Evolutionary conservation across 2,797 vertebrate genomes (phyloP).

Genomic region (Pangasius mekongensis): DNA sequence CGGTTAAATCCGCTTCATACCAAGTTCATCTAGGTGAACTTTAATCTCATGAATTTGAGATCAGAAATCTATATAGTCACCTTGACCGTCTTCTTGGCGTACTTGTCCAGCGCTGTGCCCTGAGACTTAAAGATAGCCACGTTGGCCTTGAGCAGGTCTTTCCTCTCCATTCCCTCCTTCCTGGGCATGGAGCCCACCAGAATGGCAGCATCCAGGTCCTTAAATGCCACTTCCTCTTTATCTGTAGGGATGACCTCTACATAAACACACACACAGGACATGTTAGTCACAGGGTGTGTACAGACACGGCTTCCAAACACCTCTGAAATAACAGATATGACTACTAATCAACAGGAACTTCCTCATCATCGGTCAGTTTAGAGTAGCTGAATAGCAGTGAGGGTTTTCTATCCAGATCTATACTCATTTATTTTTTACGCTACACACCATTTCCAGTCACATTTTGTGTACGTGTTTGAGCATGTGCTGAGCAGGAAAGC

Average conservation of each 20-base stretch:
- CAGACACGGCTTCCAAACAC: not conserved
- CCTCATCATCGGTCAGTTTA: not conserved
- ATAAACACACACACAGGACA: constrained; percentile 21
- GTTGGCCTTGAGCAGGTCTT: constrained; percentile 94
- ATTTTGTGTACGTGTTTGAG: not conserved
- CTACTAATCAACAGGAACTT: not conserved
- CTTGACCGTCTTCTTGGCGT: constrained; percentile 95
- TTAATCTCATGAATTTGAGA: not conserved
- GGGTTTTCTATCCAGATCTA: not conserved
- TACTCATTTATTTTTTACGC: not conserved
- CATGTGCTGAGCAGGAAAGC: not conserved
- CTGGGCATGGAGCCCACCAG: constrained; percentile 96
- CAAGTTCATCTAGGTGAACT: not conserved
- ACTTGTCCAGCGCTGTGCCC: constrained; percentile 89
- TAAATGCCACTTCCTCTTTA: constrained; percentile 91
- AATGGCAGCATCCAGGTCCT: constrained; percentile 89
- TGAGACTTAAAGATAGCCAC: constrained; percentile 94
- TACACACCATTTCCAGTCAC: not conserved
- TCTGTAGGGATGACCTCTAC: constrained; percentile 90
- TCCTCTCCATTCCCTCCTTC: constrained; percentile 95
- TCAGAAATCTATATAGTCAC: constrained; percentile 62
- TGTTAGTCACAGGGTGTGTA: not conserved
- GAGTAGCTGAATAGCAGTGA: not conserved
- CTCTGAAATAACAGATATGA: not conserved
- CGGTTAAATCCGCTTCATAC: not conserved